phyloP scores from a whole-genome alignment of 2,113 vertebrate species.

The Corythornis madagascariensis region DNA sequence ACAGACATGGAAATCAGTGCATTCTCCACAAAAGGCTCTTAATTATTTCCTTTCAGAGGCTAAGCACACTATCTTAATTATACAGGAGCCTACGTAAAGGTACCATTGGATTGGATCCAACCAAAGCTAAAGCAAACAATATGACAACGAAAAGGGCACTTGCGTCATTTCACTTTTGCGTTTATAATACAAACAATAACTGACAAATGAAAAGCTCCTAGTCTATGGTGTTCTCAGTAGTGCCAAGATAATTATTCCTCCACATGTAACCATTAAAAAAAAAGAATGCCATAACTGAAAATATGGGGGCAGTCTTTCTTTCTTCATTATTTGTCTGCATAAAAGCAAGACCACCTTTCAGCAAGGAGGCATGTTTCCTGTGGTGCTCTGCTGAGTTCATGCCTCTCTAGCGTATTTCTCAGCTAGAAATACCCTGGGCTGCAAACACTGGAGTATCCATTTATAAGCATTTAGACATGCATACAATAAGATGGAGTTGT shows the following conservation, averaged over 20 bases:
- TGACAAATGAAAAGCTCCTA: conserved; percentile 72
- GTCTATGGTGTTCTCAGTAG: conserved; percentile 42
- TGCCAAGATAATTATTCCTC: conserved; percentile 41
- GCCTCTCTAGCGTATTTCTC: neutral
- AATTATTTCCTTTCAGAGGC: conserved; percentile 65
- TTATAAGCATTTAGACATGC: conserved; percentile 26
- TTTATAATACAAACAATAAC: conserved; percentile 77
- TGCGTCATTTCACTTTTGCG: conserved; percentile 77
- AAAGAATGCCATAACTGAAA: conserved; percentile 25
- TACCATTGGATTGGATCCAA: conserved; percentile 72
- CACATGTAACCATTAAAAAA: conserved; percentile 35
- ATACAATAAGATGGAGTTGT: neutral
- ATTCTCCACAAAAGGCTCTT: conserved; percentile 26
- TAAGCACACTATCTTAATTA: conserved; percentile 68
- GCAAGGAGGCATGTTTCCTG: neutral
- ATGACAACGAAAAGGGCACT: conserved; percentile 69
- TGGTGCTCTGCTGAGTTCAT: neutral
- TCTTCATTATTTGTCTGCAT: neutral
- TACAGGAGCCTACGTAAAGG: conserved; percentile 71
- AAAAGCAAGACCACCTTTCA: neutral
- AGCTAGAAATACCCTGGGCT: conserved; percentile 3
- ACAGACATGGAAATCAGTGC: conserved; percentile 21
- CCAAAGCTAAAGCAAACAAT: conserved; percentile 76
- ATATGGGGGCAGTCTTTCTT: neutral
- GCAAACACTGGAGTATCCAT: neutral